Base-by-base conservation (phyloP, 1,140 invertebrate genomes). In the Varroa destructor region DNA sequence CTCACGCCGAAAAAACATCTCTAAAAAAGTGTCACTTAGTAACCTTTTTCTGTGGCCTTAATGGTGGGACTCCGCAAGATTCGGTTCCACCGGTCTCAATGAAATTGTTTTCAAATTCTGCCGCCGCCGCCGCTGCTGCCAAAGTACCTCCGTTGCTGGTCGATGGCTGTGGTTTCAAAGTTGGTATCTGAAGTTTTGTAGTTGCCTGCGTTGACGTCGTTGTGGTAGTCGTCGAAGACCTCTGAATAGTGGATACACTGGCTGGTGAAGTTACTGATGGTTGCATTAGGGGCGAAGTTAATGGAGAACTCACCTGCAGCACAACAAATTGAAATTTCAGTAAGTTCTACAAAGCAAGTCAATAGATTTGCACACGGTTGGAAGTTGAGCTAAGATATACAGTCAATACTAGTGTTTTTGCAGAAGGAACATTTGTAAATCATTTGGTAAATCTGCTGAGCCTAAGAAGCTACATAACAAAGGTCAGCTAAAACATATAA, bases 41-140 rank as follows among this genome's bases (percentile, higher is more conserved):
- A 72, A 97, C 94, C 73, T 92, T 82, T 12, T 86, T 89, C 79
- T 91, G 89, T 4, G 89, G 89, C 61, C 84, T 84, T 75, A 91
- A 81, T 6, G 87, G 82, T 36, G 88, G 87, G 1, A 88, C 81
- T 1, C 91, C 91, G 79, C 91, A 94, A 77, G 87, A 57, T 73
- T 56, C 55, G 12, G 43, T 58, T 40, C 56, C 37, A n/a, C 71
- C 56, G 56, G 43, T 70, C 57, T 67, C 61, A 37, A 67, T 67
- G 2, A 67, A 8, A 67, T 67, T 67, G 61, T 37, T 67, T 8
- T 67, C 61, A 67, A 67, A 25, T 43, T 67, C 46, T 51, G 46
- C 46, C 8, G 46, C 46, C 8, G 46, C 3, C 12, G 67, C n/a
- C 4, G 64, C 71, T 51, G 46, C 46, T 51, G 46, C 3, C 12